Conservation (phyloP, 2,113 vertebrate genomes). For the Prunella fulvescens region DNA sequence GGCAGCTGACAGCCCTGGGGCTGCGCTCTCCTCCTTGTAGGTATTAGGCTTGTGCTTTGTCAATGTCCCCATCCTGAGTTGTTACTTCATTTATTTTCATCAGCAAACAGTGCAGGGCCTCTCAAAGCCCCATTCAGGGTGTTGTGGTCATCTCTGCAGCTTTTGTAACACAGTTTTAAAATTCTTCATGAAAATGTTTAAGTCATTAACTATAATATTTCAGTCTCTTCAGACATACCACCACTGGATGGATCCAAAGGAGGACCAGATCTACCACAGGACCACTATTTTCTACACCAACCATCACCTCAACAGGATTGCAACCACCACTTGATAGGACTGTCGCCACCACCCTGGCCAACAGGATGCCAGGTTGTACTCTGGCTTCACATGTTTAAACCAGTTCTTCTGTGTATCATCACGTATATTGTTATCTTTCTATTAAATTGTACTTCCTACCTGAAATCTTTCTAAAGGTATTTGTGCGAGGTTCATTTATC, state of each 20-base stretch:
- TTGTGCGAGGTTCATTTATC: not conserved
- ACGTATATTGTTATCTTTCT: not conserved
- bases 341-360: not conserved
- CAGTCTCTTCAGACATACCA: not conserved
- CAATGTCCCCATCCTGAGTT: not conserved
- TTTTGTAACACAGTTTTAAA: not conserved
- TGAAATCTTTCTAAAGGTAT: not conserved
- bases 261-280: too few relatives aligned
- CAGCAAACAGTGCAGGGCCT: accelerated
- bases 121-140: not conserved
- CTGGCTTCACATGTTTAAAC: not conserved
- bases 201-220: not conserved
- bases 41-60: not conserved
- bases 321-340: not conserved
- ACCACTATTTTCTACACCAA: not conserved
- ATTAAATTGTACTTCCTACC: accelerated
- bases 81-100: not conserved
- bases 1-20: not conserved
- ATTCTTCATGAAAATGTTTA: not conserved
- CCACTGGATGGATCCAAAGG: not conserved
- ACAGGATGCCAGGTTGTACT: too few relatives aligned
- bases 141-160: not conserved
- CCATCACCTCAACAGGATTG: not conserved
- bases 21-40: not conserved
- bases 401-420: not conserved